These are phyloP conservation scores for Aplysina aerophoba DNA, from an alignment of 37 sponge, comb jelly and placozoan species.

Conservation along the genomic window DNA sequence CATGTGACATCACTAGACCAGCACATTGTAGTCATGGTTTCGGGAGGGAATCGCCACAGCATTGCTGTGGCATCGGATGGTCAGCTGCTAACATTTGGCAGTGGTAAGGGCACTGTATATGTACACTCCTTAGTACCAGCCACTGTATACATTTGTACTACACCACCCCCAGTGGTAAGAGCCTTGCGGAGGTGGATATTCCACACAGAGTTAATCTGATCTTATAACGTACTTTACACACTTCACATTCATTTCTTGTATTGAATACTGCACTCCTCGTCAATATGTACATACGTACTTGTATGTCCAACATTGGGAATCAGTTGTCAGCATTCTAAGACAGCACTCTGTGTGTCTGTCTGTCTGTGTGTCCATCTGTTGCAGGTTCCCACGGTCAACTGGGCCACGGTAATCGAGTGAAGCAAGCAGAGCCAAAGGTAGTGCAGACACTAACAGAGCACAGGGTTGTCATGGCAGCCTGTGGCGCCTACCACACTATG, in stretches of 20 bases:
- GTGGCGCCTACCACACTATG: constrained; percentile 79
- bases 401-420: constrained; percentile 74
- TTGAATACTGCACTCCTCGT: background rate
- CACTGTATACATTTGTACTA: background rate
- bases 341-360: no score
- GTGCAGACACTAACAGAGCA: constrained; percentile 38
- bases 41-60: constrained; percentile 81
- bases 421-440: constrained; percentile 44
- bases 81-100: constrained; percentile 77
- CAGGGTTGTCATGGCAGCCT: constrained; percentile 55
- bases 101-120: constrained; percentile 39
- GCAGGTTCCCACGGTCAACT: constrained; percentile 79
- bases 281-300: background rate
- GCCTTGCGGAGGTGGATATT: no score
- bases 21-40: constrained; percentile 46
- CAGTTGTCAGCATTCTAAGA: background rate
- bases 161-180: background rate
- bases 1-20: constrained; percentile 55
- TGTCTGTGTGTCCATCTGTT: background rate
- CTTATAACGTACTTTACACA: background rate
- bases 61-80: constrained; percentile 67
- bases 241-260: background rate
- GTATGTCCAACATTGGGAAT: background rate
- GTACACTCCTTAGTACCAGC: background rate
- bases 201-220: background rate